Evolutionary conservation across 1,140 invertebrate species (phyloP), one percentile per base, ranked within the genome.

Genomic region (Apis laboriosa): DNA sequence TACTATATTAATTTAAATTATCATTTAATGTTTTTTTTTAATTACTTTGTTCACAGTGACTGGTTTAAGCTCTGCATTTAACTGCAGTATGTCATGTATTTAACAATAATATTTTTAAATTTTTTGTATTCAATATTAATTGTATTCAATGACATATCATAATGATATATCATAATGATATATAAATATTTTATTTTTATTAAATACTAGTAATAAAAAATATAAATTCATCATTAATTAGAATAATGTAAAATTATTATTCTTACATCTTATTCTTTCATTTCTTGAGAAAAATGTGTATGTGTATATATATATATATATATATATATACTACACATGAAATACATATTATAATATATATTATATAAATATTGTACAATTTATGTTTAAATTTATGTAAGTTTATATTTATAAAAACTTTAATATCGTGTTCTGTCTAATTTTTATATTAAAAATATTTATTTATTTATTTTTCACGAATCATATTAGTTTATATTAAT

Each of bases 11-110:
- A 76, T 75, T 81, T 72, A 68, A 66, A 82, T 83, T 73, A 63
- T 64, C 67, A 71, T 72, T 17, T 83, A 86, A 81, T 66, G 28
- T 81, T 60, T 80, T 84, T 84, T 84, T 85, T 87, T 88, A 84
- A 82, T 90, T 88, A 80, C 72, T 90, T 89, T 92, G 84, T 91
- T 94, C 92, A 84, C 93, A 94, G 94, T 94, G 92, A 91, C 92
- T 89, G 92, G 92, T 84, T 92, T 94, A 90, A 93, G 92, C 80
- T 93, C 93, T 82, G 93, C 92, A 88, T 94, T 94, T 92, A 94
- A 93, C 71, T 94, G 92, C 91, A 93, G 92, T 91, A 92, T 94
- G 89, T 93, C 93, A 66, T 90, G 89, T 78, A 86, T 85, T 80
- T 92, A 92, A 87, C 34, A 63, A 17, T 80, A 21, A 66, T 24